Base-by-base conservation (phyloP, 2,888 invertebrate species). In the Trichogramma evanescens region DNA sequence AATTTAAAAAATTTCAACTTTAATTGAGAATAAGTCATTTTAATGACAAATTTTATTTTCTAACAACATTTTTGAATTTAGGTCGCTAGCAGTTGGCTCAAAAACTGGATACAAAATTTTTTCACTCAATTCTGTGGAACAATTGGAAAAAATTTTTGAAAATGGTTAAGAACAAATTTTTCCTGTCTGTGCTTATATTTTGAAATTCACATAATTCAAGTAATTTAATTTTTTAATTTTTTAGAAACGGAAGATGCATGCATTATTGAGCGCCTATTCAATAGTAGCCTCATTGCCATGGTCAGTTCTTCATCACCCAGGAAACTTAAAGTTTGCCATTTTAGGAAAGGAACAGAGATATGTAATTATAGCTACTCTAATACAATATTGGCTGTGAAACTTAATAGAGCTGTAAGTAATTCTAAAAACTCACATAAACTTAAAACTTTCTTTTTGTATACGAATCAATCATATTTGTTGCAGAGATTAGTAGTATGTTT, bases 261-360 rank as follows among this genome's bases (percentile, higher is more conserved):
- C 77, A 87, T 97, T 64, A 93, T 98, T 69, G 98, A 99, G 80
- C 84, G 98, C 65, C 85, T 98, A 66, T 99, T 98, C 81, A 94
- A 94, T 81, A 96, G 96, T 80, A 95, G 95, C 71, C 83, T 99
- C 71, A 93, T 98, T 75, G 96, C 97, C 62, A 86, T 97, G 71
- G 98, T 99, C 67, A 92, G 93, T 68, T 84, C 93, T 70, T 85
- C 91, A 68, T 90, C 95, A 63, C 96, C 97, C 67, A 84, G 98
- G 76, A 87, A 87, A 80, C 84, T 95, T 74, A 91, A 93, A 83
- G 94, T 98, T 65, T 96, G 95, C 80, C 98, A 98, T 81, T 97
- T 95, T 81, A 95, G 94, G 79, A 95, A 94, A 79, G 94, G 95
- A 68, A 94, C 94, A 61, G 97, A 97, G 83, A 98, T 98, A 76